phyloP scores from a whole-genome alignment of 2,888 invertebrate species.

The Drosophila mayaguana region DNA sequence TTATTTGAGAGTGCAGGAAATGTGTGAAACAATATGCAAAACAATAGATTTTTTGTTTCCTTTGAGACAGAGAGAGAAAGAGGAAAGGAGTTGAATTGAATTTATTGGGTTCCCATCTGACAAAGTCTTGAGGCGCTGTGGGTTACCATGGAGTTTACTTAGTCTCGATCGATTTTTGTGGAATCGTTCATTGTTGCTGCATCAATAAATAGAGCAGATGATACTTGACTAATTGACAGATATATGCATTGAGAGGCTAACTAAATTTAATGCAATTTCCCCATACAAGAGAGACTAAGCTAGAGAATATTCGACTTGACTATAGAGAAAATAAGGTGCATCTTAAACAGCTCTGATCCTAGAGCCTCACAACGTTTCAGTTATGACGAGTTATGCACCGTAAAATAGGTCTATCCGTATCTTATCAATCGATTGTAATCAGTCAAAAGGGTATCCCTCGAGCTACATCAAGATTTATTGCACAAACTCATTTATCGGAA shows the following conservation, averaged over 20 bases:
- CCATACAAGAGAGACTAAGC: too few species aligned
- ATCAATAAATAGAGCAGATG: too few species aligned
- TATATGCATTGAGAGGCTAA: neutral
- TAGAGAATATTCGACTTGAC: neutral
- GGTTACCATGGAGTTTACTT: neutral
- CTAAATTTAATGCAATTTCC: neutral
- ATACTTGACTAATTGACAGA: too few species aligned
- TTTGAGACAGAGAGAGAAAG: neutral
- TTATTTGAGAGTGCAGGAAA: neutral
- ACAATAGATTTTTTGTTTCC: too few species aligned
- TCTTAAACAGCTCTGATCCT: too few species aligned
- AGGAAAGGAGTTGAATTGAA: neutral
- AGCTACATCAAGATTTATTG: neutral
- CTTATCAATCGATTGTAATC: constrained; percentile 21
- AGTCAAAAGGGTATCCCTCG: neutral
- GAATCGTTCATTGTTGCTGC: too few species aligned
- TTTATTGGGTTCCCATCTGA: neutral
- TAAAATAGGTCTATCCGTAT: neutral
- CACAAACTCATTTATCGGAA: neutral
- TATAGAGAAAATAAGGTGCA: too few species aligned
- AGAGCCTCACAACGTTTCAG: neutral
- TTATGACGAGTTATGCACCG: neutral
- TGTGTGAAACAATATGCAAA: too few species aligned
- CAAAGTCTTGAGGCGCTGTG: neutral
- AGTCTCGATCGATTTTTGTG: neutral